Conservation (phyloP, 2,888 invertebrate species). For the Zootermopsis nevadensis region DNA sequence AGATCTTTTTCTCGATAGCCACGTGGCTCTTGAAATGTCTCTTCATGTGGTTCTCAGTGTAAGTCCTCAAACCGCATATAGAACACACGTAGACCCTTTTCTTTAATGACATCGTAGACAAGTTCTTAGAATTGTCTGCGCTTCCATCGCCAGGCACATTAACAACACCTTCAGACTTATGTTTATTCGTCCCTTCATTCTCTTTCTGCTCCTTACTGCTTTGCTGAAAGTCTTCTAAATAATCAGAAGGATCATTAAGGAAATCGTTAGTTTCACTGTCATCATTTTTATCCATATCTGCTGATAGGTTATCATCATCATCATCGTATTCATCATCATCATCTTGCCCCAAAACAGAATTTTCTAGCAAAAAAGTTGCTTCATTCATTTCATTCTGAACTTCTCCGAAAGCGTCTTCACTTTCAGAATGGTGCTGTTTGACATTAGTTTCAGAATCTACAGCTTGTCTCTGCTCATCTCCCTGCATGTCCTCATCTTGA, state of each 20-base stretch:
- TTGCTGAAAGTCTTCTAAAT: background rate
- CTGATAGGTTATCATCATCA: background rate
- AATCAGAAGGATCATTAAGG: slow-evolving; percentile 12
- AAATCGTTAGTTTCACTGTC: slow-evolving; percentile 18
- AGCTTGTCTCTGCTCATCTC: background rate
- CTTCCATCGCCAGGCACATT: background rate
- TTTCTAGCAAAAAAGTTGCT: background rate
- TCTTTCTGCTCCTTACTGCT: slow-evolving; percentile 7
- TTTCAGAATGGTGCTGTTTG: background rate
- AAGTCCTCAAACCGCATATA: slow-evolving; percentile 43
- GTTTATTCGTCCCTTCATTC: background rate
- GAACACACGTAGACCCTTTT: slow-evolving; percentile 48
- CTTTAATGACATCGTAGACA: background rate
- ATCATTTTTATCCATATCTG: slow-evolving; percentile 1
- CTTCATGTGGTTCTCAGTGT: slow-evolving; percentile 41
- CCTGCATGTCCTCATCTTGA: background rate
- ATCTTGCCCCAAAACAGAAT: slow-evolving; percentile 3
- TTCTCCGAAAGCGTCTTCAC: background rate
- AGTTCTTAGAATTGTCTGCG: slow-evolving; percentile 15
- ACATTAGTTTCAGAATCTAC: background rate
- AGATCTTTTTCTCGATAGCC: slow-evolving; percentile 47
- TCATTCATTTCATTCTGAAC: background rate
- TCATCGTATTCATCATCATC: slow-evolving; percentile 10
- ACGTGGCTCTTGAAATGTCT: slow-evolving; percentile 49
- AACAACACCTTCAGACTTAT: background rate